Evolutionary conservation across 2,113 vertebrate species (phyloP).

Genomic region (Saccopteryx leptura): DNA sequence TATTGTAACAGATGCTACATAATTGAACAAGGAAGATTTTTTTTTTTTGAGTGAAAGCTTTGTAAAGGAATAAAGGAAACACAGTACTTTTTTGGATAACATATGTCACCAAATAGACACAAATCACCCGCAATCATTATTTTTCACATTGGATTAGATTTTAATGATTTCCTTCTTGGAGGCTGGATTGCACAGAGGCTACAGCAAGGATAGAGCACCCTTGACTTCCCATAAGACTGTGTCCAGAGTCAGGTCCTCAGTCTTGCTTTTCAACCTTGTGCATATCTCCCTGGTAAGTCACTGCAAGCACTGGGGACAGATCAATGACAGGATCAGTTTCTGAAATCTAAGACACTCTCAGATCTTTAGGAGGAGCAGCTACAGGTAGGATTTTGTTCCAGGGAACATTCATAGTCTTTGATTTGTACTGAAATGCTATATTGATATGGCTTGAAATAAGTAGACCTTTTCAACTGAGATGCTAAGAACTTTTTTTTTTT

Average conservation of each 20-base stretch:
- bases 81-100: not conserved
- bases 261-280: constrained; percentile 39
- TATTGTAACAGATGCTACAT: constrained; percentile 11
- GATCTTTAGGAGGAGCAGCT: constrained; percentile 40
- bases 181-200: not conserved
- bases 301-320: constrained; percentile 60
- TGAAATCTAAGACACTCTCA: constrained; percentile 52
- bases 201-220: not conserved
- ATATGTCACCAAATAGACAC: not conserved
- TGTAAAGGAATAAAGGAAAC: constrained; percentile 13
- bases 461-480: constrained; percentile 7
- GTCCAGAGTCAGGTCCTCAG: not conserved
- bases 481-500: not conserved
- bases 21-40: constrained; percentile 22
- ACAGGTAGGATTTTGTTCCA: constrained; percentile 56
- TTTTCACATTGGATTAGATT: constrained; percentile 46
- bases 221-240: not conserved
- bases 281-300: constrained; percentile 68
- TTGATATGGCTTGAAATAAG: constrained; percentile 53
- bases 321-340: constrained; percentile 74
- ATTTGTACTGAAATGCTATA: constrained; percentile 27
- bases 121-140: not conserved
- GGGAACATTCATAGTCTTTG: constrained; percentile 6
- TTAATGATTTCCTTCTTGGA: constrained; percentile 45
- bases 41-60: constrained; percentile 35